A percentile compares a stretch with the other conserved stretches of the same genome.
Evolutionary conservation across 2,888 invertebrate species (phyloP).

Genomic region (Aphelenchoides bicaudatus): DNA sequence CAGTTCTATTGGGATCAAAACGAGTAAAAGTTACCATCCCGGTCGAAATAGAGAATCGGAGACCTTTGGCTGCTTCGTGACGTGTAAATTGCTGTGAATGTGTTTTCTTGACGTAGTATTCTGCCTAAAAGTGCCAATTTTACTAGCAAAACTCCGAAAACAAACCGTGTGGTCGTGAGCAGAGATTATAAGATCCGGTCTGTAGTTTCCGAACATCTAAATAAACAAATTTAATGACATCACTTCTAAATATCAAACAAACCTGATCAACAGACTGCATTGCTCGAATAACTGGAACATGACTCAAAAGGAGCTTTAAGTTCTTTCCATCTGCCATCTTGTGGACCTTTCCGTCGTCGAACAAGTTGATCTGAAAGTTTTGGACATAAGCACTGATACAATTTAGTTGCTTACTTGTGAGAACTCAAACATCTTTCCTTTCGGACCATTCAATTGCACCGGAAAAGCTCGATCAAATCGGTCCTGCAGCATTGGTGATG

Average conservation of each 20-base stretch:
- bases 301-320: slow-evolving; percentile 29
- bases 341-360: not conserved
- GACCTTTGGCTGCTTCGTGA: slow-evolving; percentile 2
- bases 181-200: slow-evolving; percentile 62
- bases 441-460: not conserved
- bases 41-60: slow-evolving; percentile 1
- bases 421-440: slow-evolving; percentile 16
- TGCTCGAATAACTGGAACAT: slow-evolving; percentile 29
- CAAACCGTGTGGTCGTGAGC: slow-evolving; percentile 64
- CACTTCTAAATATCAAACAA: not conserved
- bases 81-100: not conserved
- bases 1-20: no score
- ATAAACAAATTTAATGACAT: slow-evolving; percentile 11
- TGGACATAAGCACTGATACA: not conserved
- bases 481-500: slow-evolving; percentile 26
- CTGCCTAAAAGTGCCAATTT: no score
- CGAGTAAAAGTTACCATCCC: no score
- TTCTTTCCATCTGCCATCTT: not conserved
- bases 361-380: slow-evolving; percentile 2
- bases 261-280: not conserved
- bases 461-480: slow-evolving; percentile 21
- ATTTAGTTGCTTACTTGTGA: not conserved
- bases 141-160: not conserved
- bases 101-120: slow-evolving; percentile 9
- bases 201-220: slow-evolving; percentile 25